Conservation (phyloP, 2,888 invertebrate genomes). For the Tupiocoris notatus region DNA sequence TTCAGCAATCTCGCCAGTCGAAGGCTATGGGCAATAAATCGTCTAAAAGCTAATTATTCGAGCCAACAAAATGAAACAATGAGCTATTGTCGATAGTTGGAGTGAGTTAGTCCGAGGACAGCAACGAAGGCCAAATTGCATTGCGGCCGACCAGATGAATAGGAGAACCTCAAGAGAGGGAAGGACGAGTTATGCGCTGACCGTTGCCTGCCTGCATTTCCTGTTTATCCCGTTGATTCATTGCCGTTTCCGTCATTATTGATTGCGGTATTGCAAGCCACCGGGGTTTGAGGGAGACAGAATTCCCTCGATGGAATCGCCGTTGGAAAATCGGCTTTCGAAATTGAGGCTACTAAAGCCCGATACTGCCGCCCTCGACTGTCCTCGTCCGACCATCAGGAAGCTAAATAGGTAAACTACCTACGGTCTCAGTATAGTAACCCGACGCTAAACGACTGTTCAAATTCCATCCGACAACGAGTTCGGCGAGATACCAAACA, state of each 20-base stretch:
- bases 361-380: neutral
- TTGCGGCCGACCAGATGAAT: neutral
- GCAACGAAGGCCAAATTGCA: neutral
- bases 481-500: neutral
- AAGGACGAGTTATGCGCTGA: neutral
- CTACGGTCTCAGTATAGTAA: neutral
- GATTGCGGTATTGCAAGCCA: neutral
- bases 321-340: neutral
- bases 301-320: neutral
- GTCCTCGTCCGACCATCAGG: neutral
- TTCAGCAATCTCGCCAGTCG: no score
- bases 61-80: neutral
- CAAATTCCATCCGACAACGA: neutral
- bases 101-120: neutral
- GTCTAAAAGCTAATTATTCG: neutral
- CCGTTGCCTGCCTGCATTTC: neutral
- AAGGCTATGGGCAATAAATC: no score
- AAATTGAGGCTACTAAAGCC: neutral
- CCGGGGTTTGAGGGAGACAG: neutral
- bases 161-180: neutral
- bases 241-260: neutral
- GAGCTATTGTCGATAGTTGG: neutral
- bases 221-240: neutral
- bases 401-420: neutral
- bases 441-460: neutral